Evolutionary conservation across 2,797 vertebrate genomes (phyloP).

Genomic region (Selene dorsalis): DNA sequence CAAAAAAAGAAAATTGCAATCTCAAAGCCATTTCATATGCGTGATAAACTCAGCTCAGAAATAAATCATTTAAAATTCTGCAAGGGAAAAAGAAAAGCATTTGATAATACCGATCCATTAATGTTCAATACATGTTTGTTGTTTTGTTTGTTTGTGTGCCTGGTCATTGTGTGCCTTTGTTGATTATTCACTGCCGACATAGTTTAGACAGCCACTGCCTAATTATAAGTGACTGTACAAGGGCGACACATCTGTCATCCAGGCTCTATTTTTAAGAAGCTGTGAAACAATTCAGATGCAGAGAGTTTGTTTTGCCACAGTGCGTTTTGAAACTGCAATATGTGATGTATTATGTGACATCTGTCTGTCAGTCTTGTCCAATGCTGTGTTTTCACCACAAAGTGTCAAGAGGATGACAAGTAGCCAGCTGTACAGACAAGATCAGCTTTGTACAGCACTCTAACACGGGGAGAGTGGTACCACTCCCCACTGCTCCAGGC

Average conservation of each 20-base stretch:
- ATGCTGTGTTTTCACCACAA: conserved; percentile 44
- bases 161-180: background rate
- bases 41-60: background rate
- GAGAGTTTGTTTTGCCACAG: conserved; percentile 7
- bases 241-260: conserved; percentile 29
- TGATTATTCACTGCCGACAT: conserved; percentile 34
- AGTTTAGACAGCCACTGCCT: conserved; percentile 32
- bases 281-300: conserved; percentile 12
- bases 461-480: conserved; percentile 71
- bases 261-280: conserved; percentile 36
- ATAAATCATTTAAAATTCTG: background rate
- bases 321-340: background rate
- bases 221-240: conserved; percentile 40
- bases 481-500: conserved; percentile 75
- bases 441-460: conserved; percentile 70
- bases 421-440: conserved; percentile 64
- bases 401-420: conserved; percentile 73
- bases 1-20: conserved; percentile 14
- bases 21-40: background rate
- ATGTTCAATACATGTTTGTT: background rate
- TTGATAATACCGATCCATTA: background rate
- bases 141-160: background rate
- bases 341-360: conserved; percentile 36
- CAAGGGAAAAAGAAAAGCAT: background rate
- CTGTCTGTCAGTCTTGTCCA: conserved; percentile 48